Conservation (phyloP, 2,888 invertebrate genomes). For the Drosophila sordidula region DNA sequence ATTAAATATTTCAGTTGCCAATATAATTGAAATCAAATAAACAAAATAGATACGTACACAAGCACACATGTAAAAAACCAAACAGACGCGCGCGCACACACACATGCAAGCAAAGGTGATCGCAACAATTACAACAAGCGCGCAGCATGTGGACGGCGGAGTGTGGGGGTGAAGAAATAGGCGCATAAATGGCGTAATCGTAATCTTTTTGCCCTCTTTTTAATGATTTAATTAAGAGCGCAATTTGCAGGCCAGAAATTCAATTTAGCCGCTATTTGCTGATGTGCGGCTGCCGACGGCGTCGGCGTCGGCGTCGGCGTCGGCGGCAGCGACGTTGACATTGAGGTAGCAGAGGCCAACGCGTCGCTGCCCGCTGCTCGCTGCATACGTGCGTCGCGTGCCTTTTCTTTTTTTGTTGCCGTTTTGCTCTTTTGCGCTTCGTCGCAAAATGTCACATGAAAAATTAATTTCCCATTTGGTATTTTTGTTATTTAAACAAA, state of each 20-base stretch:
- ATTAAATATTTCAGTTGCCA: constrained; percentile 68
- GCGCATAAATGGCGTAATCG: constrained; percentile 65
- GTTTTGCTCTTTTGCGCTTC: constrained; percentile 25
- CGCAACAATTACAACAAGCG: constrained; percentile 33
- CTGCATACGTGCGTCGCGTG: constrained; percentile 60
- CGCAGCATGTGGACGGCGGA: constrained; percentile 3
- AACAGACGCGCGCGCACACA: constrained; percentile 1
- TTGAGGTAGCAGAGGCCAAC: constrained; percentile 57
- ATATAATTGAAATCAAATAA: constrained; percentile 42
- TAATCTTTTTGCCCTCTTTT: constrained; percentile 77
- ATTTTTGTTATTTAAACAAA: constrained; percentile 36
- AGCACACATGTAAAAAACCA: not conserved
- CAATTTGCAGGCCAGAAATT: constrained; percentile 74
- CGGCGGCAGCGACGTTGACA: constrained; percentile 44
- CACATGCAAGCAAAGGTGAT: constrained; percentile 14
- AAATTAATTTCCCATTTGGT: constrained; percentile 15
- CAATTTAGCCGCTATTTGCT: constrained; percentile 63
- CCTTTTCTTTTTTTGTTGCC: constrained; percentile 18
- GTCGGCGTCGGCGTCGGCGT: constrained; percentile 8
- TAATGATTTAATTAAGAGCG: constrained; percentile 79
- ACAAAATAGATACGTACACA: constrained; percentile 20
- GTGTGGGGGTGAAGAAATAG: constrained; percentile 1
- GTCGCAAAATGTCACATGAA: constrained; percentile 22
- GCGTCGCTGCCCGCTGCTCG: constrained; percentile 34
- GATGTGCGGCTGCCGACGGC: constrained; percentile 32